Evolutionary conservation across 2,888 invertebrate genomes (phyloP).

Genomic region (Tenodera sinensis): DNA sequence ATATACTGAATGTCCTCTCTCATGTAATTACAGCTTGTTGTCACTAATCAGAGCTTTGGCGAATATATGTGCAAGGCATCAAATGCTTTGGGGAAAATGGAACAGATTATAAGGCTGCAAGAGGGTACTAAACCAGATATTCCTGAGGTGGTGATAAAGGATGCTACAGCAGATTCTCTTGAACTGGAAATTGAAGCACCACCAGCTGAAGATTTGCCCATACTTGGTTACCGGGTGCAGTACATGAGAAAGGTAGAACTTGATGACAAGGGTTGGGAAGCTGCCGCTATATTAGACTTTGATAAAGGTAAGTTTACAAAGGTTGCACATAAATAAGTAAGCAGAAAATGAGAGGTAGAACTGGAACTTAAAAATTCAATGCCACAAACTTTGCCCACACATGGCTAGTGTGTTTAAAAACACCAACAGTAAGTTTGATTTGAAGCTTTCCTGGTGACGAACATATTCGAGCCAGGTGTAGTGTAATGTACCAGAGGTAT

Average conservation of each 20-base stretch:
- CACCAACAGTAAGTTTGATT: too few relatives aligned
- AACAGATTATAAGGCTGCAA: conserved; percentile 49
- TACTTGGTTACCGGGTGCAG: conserved; percentile 33
- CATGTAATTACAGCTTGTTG: conserved; percentile 32
- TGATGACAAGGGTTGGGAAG: conserved; percentile 29
- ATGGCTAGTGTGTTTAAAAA: too few relatives aligned
- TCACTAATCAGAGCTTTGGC: conserved; percentile 41
- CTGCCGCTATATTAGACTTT: conserved; percentile 29
- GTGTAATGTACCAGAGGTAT: too few relatives aligned
- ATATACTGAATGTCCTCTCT: background rate
- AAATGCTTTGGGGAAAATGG: conserved; percentile 51
- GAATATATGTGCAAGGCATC: conserved; percentile 53
- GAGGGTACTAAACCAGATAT: conserved; percentile 53
- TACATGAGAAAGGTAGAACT: conserved; percentile 28
- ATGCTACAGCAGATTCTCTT: conserved; percentile 46
- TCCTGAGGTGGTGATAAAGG: conserved; percentile 44
- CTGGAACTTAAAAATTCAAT: too few relatives aligned
- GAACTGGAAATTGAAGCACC: conserved; percentile 45
- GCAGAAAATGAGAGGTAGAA: too few relatives aligned
- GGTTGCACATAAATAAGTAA: too few relatives aligned
- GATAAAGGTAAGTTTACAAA: conserved; percentile 30
- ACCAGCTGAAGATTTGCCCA: conserved; percentile 26
- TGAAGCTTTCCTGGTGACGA: too few relatives aligned
- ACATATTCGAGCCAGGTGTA: too few relatives aligned
- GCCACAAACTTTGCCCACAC: too few relatives aligned